phyloP scores from a whole-genome alignment of 2,888 invertebrate species.

The Labia minor region DNA sequence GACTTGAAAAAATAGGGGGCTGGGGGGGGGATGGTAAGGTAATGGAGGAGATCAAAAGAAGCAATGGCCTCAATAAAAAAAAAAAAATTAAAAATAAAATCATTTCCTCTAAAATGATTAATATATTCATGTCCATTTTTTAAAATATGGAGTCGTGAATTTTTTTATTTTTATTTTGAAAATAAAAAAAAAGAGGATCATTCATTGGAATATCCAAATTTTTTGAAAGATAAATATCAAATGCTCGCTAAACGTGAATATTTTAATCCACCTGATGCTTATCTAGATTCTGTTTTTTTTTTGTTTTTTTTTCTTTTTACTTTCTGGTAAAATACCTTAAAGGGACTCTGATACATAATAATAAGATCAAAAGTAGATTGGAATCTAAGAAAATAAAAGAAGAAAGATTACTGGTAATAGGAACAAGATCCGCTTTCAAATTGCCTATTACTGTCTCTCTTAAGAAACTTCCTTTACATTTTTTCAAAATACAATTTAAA shows the following conservation, averaged over 20 bases:
- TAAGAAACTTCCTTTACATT: too few species aligned
- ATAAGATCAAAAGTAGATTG: neutral
- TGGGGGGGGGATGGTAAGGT: too few species aligned
- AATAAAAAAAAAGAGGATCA: neutral
- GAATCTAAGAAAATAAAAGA: neutral
- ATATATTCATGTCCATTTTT: neutral
- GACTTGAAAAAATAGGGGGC: neutral
- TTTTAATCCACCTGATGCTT: neutral
- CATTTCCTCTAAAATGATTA: too few species aligned
- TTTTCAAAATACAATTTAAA: too few species aligned
- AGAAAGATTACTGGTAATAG: neutral
- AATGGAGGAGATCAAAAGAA: too few species aligned
- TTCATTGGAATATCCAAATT: neutral
- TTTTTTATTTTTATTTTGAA: too few species aligned
- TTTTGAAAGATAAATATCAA: conserved; percentile 13
- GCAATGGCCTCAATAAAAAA: too few species aligned
- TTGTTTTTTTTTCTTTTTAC: too few species aligned
- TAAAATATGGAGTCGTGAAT: neutral
- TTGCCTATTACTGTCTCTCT: neutral
- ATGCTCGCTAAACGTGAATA: neutral
- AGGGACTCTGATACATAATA: conserved; percentile 13
- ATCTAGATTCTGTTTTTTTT: neutral
- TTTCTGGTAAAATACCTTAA: conserved; percentile 1
- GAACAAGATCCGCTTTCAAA: neutral
- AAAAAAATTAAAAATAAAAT: too few species aligned